Conservation (phyloP, 2,888 invertebrate species). For the Autographa pulchrina region DNA sequence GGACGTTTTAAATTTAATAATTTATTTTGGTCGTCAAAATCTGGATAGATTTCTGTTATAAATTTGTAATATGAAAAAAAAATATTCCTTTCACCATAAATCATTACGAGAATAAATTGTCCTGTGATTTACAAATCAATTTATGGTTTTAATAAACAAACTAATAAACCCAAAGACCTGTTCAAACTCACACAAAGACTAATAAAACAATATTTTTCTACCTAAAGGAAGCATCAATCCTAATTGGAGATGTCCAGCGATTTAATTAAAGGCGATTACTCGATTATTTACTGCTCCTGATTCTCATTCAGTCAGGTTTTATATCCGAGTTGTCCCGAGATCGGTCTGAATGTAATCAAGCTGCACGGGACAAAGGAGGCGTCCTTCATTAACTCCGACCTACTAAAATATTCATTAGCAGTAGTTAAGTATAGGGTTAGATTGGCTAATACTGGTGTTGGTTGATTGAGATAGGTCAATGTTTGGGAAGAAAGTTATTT, state of each 20-base stretch:
- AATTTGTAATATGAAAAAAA: no score
- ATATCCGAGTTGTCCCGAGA: slow-evolving; percentile 61
- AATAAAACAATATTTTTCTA: slow-evolving; percentile 4
- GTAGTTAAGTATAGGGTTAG: slow-evolving; percentile 64
- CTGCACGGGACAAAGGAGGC: slow-evolving; percentile 82
- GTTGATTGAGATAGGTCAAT: slow-evolving; percentile 40
- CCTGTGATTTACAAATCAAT: no score
- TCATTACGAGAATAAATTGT: no score
- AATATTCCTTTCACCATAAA: no score
- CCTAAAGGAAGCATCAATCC: slow-evolving; percentile 11
- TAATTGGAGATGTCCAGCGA: slow-evolving; percentile 24
- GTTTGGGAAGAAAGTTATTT: slow-evolving; percentile 9
- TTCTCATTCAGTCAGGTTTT: slow-evolving; percentile 57
- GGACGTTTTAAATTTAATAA: neutral
- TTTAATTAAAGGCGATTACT: slow-evolving; percentile 1
- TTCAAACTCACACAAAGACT: neutral
- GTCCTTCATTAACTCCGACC: slow-evolving; percentile 83
- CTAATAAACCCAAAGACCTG: no score
- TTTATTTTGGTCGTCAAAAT: neutral
- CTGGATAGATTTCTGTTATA: neutral
- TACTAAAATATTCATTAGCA: slow-evolving; percentile 85
- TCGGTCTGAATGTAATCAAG: slow-evolving; percentile 79
- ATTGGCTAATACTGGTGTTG: slow-evolving; percentile 43
- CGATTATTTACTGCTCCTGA: slow-evolving; percentile 26
- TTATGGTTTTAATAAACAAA: no score